A percentile compares a stretch with the other conserved stretches of the same genome.
Conservation (phyloP, 2,797 vertebrate species). For the Oophaga sylvatica region DNA sequence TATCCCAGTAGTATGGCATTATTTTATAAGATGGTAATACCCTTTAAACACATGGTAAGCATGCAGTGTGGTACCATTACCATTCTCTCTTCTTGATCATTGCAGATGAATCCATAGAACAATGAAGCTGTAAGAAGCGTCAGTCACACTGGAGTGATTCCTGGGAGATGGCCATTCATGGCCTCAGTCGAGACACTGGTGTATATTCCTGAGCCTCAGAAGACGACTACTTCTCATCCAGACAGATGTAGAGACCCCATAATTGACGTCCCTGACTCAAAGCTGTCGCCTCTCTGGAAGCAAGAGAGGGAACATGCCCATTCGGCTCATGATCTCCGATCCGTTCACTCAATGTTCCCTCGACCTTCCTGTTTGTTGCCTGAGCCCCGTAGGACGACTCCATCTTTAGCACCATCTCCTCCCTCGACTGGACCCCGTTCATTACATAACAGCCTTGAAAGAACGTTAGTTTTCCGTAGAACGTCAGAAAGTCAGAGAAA, state of each 20-base stretch:
- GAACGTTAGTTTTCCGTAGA: conserved; percentile 65
- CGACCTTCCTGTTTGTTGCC: conserved; percentile 71
- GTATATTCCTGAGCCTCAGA: conserved; percentile 65
- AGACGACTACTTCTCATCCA: conserved; percentile 36
- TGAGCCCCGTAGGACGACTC: conserved; percentile 60
- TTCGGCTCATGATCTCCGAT: conserved; percentile 64
- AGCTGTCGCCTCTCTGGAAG: conserved; percentile 71
- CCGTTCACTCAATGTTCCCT: conserved; percentile 70
- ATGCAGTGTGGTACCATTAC: too few species aligned
- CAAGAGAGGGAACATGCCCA: conserved; percentile 68
- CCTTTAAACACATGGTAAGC: too few species aligned
- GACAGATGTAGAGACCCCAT: conserved; percentile 58
- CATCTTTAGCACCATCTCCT: conserved; percentile 10
- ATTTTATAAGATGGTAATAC: too few species aligned
- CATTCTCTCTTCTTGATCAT: not conserved
- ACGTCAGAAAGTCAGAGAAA: conserved; percentile 68
- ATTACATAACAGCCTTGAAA: conserved; percentile 65
- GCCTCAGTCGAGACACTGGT: conserved; percentile 73
- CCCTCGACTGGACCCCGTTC: conserved; percentile 57
- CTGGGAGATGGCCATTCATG: conserved; percentile 76
- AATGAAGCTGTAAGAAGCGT: not conserved
- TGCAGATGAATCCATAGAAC: not conserved
- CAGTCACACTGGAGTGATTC: not conserved
- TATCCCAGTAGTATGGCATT: too few species aligned
- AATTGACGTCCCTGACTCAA: conserved; percentile 65